A percentile compares a stretch with the other conserved stretches of the same genome.
Conservation (phyloP, 2,113 vertebrate genomes). For the Chlamydotis undulata region DNA sequence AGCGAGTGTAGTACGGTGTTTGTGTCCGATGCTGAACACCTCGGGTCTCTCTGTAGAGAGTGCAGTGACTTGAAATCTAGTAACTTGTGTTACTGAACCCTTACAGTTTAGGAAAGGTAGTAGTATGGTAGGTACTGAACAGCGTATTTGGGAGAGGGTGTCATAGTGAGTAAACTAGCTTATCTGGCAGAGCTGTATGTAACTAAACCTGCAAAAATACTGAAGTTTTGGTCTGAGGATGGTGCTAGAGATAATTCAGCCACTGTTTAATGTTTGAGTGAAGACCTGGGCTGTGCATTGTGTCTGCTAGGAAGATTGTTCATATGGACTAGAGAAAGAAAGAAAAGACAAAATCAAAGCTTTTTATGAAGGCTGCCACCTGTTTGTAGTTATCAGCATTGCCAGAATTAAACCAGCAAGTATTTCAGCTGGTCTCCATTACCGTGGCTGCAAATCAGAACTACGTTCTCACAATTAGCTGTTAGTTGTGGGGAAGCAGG, state of each 20-base stretch:
- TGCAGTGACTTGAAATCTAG: neutral
- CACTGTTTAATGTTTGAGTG: neutral
- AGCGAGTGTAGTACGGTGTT: neutral
- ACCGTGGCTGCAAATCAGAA: neutral
- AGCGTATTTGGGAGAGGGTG: neutral
- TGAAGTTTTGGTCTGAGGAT: neutral
- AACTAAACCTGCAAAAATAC: neutral
- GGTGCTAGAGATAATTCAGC: neutral
- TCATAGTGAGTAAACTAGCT: neutral
- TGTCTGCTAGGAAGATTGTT: neutral
- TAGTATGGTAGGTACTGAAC: neutral
- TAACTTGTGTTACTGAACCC: neutral
- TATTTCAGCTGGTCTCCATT: neutral
- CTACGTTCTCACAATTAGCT: neutral
- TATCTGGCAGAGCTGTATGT: fast-evolving
- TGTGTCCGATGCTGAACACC: neutral
- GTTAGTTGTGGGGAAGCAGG: neutral
- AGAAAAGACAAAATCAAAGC: neutral
- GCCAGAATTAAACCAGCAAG: neutral
- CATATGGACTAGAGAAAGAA: neutral
- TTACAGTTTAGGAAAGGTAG: neutral
- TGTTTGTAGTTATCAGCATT: neutral
- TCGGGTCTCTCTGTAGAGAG: neutral
- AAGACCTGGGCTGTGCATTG: neutral
- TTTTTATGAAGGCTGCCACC: neutral